A percentile compares a stretch with the other conserved stretches of the same genome.
Evolutionary conservation across 2,888 invertebrate genomes (phyloP).

Genomic region (Vanessa cardui): DNA sequence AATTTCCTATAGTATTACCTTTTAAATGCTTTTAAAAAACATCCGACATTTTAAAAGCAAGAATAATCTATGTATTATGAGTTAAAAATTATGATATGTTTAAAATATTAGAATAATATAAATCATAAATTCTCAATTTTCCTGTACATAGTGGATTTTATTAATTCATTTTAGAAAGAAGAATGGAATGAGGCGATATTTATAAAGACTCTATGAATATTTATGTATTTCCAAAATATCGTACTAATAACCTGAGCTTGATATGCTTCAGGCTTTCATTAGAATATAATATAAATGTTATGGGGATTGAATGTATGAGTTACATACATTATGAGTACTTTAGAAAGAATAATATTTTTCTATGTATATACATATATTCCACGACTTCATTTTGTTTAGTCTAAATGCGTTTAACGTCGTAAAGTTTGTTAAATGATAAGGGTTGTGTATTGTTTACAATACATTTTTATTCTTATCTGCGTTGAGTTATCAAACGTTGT

Average conservation of each 20-base stretch:
- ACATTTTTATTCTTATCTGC: constrained; percentile 65
- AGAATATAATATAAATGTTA: background rate
- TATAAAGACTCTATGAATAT: constrained; percentile 31
- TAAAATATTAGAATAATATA: no score
- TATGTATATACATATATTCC: constrained; percentile 20
- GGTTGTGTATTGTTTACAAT: constrained; percentile 73
- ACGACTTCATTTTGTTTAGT: constrained; percentile 58
- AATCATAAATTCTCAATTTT: no score
- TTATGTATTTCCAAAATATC: constrained; percentile 26
- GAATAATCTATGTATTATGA: no score
- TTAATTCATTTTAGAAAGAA: constrained; percentile 13
- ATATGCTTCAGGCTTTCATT: constrained; percentile 12
- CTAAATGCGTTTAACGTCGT: constrained; percentile 59
- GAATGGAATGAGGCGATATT: constrained; percentile 27
- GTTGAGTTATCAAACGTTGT: constrained; percentile 69
- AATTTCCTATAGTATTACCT: no score
- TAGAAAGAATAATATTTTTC: background rate
- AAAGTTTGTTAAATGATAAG: constrained; percentile 65
- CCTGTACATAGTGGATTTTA: no score
- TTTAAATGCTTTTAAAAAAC: no score
- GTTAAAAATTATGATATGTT: no score
- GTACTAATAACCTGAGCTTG: constrained; percentile 13
- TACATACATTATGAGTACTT: background rate
- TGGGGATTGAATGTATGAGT: background rate
- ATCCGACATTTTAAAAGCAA: no score